Base-by-base conservation (phyloP, 2,797 vertebrate species). In the Leptatherina wallacei region DNA sequence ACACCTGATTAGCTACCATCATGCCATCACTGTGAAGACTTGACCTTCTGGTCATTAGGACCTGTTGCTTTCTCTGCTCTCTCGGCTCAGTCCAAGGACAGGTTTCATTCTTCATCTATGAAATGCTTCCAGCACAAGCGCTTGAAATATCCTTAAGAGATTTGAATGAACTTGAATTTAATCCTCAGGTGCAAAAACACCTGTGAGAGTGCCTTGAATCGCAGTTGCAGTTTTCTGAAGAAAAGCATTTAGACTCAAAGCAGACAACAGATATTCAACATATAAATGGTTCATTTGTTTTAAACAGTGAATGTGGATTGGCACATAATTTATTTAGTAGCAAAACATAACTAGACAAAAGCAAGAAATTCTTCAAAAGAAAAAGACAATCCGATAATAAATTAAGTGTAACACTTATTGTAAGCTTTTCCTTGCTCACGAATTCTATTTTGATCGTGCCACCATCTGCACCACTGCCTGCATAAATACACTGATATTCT, bases 21-120 rank as follows among this genome's bases (percentile, higher is more conserved):
- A 89, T 84, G 90, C 88, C 29, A 69, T 95, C 95, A 94, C 95
- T 96, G 95, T 96, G 95, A 95, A 87, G 65, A 81, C 83, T 94
- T 91, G 85, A 91, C 93, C 82, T 88, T 71, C 57, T 80, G 85
- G 89, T 83, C 87, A 69, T 55, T 81, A 90, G 84, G 82, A 70
- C 81, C 68, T 27, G 72, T 69, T 69, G 81, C 88, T 89, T 87
- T 81, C 65, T 83, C 70, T 70, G 76, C 82, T 86, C 75, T 83
- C 76, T 88, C 78, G 76, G 73, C 75, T 89, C 80, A 76, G 77
- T 87, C 78, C 56, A 84, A 75, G 67, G 78, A 84, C 74, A 73
- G 70, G 61, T 87, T 85, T 84, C 62, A 80, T 78, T 82, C 59
- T 60, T 69, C 78, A 81, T 75, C 24, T 20, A 74, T 83, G 80